Evolutionary conservation across 2,797 vertebrate species (phyloP), one percentile per base, ranked within the genome.

Genomic region (Acestrorhynchus altus): DNA sequence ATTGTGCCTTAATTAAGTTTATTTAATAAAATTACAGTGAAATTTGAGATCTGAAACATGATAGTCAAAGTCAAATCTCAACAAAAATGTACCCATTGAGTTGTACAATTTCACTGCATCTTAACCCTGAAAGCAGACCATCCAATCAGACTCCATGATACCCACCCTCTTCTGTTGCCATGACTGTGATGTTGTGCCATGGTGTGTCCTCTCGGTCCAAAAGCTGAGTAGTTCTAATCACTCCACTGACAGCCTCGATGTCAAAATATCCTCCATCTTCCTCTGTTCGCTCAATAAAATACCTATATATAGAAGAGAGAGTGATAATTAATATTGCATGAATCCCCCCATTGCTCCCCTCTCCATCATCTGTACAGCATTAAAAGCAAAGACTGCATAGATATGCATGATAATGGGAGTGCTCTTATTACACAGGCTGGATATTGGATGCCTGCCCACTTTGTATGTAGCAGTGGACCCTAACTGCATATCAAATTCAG

Each of bases 171-270:
- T 99, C 98, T 88, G 96, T 95, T 89, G 97, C 97, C 90, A 94
- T 91, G 83, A 98, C 96, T 69, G 96, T 98, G 88, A 99, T 96
- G 90, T 99, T 99, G 88, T 96, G 95, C 96, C 96, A 97, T 0
- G 95, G 89, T 52, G 87, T 91, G 81, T 96, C 94, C 77, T 99
- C 98, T 77, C 97, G 94, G 92, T 99, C 98, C 88, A 99, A 93
- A 76, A 90, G 86, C 82, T 94, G 95, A 56, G 92, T 93, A 1
- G 97, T 98, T 84, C 93, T 95, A 83, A 99, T 95, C 13, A 94
- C 91, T 54, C 98, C 98, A n/a, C 92, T 96, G 86, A 89, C 94
- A 81, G 94, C 88, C 59, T 99, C 95, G 11, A 99, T 96, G 65
- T 92, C 94, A 91, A 99, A 99, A 94, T 93, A 94, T 51, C 85